Conservation (phyloP, 2,888 invertebrate genomes). For the Euzetes globulus region DNA sequence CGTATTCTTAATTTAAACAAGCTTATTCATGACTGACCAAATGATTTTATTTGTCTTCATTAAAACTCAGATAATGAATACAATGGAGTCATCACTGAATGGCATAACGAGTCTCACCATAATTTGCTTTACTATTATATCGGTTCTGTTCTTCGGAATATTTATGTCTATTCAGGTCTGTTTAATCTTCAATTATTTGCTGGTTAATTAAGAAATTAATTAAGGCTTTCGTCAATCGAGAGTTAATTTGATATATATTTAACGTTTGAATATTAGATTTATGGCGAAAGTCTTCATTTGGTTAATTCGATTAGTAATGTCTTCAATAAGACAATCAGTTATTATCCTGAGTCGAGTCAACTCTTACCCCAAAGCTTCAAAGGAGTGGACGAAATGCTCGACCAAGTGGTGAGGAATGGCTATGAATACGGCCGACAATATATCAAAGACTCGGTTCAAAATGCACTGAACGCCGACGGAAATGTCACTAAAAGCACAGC, state of each 20-base stretch:
- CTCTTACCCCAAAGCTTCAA: slow-evolving; percentile 77
- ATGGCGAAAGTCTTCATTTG: slow-evolving; percentile 85
- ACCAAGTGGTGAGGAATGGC: slow-evolving; percentile 83
- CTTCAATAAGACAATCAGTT: slow-evolving; percentile 76
- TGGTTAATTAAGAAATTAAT: too few relatives aligned
- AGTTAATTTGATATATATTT: background rate
- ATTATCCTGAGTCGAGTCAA: slow-evolving; percentile 73
- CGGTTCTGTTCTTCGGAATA: slow-evolving; percentile 9
- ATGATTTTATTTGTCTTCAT: too few relatives aligned
- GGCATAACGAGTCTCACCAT: background rate
- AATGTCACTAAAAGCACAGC: slow-evolving; percentile 52
- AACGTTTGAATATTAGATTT: slow-evolving; percentile 59
- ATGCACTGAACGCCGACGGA: slow-evolving; percentile 67
- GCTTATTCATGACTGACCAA: background rate
- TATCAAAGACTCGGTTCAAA: slow-evolving; percentile 61
- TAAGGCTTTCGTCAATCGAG: too few relatives aligned
- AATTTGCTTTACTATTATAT: slow-evolving; percentile 24
- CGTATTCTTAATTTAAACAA: too few relatives aligned
- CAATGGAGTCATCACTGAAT: slow-evolving; percentile 24
- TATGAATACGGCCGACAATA: slow-evolving; percentile 86
- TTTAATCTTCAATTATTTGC: background rate
- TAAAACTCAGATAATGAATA: slow-evolving; percentile 3
- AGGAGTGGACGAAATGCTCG: slow-evolving; percentile 56
- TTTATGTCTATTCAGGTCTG: slow-evolving; percentile 20
- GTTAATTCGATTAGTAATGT: slow-evolving; percentile 79